Conservation (phyloP, 2,797 vertebrate genomes). For the Tympanoctomys barrerae region DNA sequence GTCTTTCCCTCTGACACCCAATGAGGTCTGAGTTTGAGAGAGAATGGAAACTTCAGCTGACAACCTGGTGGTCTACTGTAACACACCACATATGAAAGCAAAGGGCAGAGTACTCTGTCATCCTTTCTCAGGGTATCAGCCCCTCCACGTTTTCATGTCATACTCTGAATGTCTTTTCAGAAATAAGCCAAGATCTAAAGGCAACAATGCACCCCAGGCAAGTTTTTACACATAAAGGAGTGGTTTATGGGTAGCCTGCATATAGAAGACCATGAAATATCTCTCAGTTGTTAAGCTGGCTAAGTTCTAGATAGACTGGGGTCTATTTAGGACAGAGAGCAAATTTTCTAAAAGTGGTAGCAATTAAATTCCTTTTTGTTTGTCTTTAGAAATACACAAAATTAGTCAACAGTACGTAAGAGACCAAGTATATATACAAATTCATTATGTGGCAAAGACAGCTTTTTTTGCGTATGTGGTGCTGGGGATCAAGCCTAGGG, state of each 20-base stretch:
- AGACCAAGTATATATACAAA: background rate
- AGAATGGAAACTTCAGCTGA: background rate
- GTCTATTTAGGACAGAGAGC: conserved; percentile 45
- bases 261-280: background rate
- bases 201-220: background rate
- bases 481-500: too few species aligned
- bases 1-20: background rate
- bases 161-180: background rate
- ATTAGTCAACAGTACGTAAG: background rate
- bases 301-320: conserved; percentile 33
- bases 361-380: conserved; percentile 70
- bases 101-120: background rate
- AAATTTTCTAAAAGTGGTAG: conserved; percentile 51
- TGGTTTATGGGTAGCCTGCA: background rate
- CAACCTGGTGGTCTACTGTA: background rate
- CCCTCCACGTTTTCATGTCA: background rate
- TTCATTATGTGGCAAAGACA: conserved; percentile 6
- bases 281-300: background rate
- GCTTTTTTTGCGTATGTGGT: too few species aligned
- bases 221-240: background rate
- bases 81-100: background rate
- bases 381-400: conserved; percentile 54
- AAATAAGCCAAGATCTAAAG: background rate
- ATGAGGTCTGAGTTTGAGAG: background rate
- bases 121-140: conserved; percentile 22